phyloP scores from a whole-genome alignment of 1,140 invertebrate genomes.

The Carposina sasakii region DNA sequence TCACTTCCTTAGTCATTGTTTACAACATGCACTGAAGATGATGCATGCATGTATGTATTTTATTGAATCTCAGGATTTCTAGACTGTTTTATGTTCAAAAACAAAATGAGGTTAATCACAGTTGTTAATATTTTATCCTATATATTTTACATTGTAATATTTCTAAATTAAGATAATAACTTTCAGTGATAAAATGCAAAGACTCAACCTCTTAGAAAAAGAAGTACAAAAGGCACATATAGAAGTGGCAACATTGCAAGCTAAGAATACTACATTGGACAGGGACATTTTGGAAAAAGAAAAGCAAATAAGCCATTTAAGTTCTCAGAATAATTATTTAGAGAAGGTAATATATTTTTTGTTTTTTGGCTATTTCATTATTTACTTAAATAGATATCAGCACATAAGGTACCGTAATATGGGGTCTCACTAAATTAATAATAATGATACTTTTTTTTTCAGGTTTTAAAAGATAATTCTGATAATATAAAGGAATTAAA shows the following conservation, averaged over 20 bases:
- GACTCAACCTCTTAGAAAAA: slow-evolving; percentile 73
- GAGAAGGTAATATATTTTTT: slow-evolving; percentile 46
- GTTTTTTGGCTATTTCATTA: neutral
- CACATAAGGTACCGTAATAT: no score
- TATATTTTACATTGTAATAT: no score
- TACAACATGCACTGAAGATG: no score
- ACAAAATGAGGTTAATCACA: no score
- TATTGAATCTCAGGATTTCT: no score
- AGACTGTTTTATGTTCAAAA: no score
- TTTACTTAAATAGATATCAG: neutral
- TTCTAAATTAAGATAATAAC: slow-evolving; percentile 20
- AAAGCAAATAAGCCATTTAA: slow-evolving; percentile 41
- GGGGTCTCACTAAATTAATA: neutral
- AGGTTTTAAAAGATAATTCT: slow-evolving; percentile 58
- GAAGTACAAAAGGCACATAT: slow-evolving; percentile 75
- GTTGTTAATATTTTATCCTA: no score
- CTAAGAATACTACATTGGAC: slow-evolving; percentile 77
- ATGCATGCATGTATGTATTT: no score
- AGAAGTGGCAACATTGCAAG: slow-evolving; percentile 73
- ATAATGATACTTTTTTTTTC: slow-evolving; percentile 28
- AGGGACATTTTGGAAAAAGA: slow-evolving; percentile 54
- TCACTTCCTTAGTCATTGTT: no score
- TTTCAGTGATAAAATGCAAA: slow-evolving; percentile 73
- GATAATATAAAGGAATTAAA: slow-evolving; percentile 57
- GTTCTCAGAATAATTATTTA: slow-evolving; percentile 43